Conservation (phyloP, 2,797 vertebrate genomes). For the Sylvilagus floridanus region DNA sequence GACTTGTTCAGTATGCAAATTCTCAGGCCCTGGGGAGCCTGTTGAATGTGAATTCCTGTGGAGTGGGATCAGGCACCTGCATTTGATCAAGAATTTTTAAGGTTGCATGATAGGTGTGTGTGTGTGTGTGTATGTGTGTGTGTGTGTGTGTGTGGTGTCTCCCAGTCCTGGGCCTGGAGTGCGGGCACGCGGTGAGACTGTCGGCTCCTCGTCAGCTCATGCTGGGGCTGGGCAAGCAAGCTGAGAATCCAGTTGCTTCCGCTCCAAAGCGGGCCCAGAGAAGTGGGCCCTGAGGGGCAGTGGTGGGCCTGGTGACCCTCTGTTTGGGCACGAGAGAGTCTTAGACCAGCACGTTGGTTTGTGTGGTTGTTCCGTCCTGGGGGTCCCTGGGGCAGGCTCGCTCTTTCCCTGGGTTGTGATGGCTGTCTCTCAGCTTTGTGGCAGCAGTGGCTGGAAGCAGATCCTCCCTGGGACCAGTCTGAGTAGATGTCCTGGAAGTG, state of each 20-base stretch:
- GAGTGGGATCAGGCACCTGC: neutral
- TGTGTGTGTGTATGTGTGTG: neutral
- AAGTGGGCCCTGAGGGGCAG: neutral
- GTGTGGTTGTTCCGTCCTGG: neutral
- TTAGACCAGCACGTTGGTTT: neutral
- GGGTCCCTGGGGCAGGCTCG: neutral
- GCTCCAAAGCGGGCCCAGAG: neutral
- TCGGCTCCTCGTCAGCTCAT: neutral
- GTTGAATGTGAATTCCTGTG: neutral
- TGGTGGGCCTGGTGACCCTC: no score
- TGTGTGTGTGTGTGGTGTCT: neutral
- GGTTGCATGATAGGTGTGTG: neutral
- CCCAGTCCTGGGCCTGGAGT: neutral
- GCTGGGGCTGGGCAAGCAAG: neutral
- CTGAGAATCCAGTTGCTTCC: neutral
- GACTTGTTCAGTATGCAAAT: conserved; percentile 15
- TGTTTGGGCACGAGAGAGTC: neutral
- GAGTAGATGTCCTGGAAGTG: neutral
- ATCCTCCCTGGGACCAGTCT: neutral
- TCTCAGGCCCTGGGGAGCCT: neutral
- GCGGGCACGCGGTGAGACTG: neutral
- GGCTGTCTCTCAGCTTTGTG: neutral
- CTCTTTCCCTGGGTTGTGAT: neutral
- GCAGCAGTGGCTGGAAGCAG: neutral
- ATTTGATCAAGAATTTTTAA: neutral